These are phyloP conservation scores for Lophius piscatorius DNA, from an alignment of 2,113 vertebrate species.

Conservation along the genomic window DNA sequence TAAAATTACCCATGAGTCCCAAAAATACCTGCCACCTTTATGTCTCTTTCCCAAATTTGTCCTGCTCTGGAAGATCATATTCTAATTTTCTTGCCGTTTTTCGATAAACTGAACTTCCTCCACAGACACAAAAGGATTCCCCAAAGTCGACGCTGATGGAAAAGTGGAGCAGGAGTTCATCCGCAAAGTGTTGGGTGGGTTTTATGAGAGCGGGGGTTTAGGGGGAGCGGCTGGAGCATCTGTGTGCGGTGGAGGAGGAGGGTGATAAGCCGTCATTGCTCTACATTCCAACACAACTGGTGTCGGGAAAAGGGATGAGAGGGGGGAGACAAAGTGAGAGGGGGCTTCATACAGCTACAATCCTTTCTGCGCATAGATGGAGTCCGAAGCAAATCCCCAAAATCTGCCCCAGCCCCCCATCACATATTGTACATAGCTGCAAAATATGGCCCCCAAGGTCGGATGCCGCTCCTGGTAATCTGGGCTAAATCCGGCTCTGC, in stretches of 20 bases:
- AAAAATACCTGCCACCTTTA: conserved; percentile 24
- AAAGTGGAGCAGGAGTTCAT: conserved; percentile 66
- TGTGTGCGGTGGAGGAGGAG: conserved; percentile 25
- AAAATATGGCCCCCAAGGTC: background rate
- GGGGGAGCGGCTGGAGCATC: conserved; percentile 25
- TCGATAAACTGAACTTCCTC: no score
- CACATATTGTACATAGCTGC: background rate
- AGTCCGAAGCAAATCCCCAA: conserved; percentile 55
- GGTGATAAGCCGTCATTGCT: conserved; percentile 72
- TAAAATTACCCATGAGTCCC: conserved; percentile 10
- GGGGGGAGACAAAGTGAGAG: conserved; percentile 17
- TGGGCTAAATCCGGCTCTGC: conserved; percentile 2
- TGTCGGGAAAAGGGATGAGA: conserved; percentile 1
- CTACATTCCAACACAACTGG: conserved; percentile 60
- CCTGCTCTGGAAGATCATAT: conserved; percentile 1
- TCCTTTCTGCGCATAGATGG: conserved; percentile 39
- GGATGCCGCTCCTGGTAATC: no score
- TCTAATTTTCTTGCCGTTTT: no score
- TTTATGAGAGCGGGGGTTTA: conserved; percentile 34
- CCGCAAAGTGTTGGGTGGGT: conserved; percentile 32
- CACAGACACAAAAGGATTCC: conserved; percentile 56
- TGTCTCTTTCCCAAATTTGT: conserved; percentile 37
- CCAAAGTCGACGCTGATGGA: conserved; percentile 37
- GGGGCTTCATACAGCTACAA: conserved; percentile 53
- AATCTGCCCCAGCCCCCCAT: background rate